A percentile compares a stretch with the other conserved stretches of the same genome.
phyloP scores from a whole-genome alignment of 2,888 invertebrate genomes.

The Rhorus exstirpatorius region DNA sequence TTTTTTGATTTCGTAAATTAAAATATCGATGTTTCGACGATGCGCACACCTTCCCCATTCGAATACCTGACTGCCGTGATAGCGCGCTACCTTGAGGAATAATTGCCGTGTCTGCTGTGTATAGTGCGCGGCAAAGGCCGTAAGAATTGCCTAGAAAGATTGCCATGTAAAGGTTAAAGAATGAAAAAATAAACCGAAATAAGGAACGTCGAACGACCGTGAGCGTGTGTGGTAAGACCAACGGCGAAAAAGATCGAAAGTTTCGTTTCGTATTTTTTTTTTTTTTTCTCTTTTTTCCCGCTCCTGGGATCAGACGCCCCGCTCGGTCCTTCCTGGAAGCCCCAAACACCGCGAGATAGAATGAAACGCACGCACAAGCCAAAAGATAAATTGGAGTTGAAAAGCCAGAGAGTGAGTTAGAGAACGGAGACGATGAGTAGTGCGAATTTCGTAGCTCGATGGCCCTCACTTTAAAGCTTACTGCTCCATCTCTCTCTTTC shows the following conservation, averaged over 20 bases:
- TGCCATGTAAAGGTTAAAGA: no score
- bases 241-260: conserved; percentile 32
- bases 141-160: conserved; percentile 2
- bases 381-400: conserved; percentile 56
- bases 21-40: no score
- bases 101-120: no score
- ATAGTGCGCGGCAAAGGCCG: no score
- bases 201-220: background rate
- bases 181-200: no score
- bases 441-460: conserved; percentile 41
- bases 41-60: no score
- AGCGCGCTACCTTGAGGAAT: no score
- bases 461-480: conserved; percentile 20
- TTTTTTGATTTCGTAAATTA: no score
- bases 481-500: no score
- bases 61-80: no score
- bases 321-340: conserved; percentile 53
- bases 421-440: conserved; percentile 30
- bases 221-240: background rate
- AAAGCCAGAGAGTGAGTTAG: conserved; percentile 34
- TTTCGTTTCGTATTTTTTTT: conserved; percentile 7
- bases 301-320: conserved; percentile 41
- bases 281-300: background rate
- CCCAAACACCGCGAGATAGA: conserved; percentile 17
- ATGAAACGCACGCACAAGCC: conserved; percentile 35